Evolutionary conservation across 2,888 invertebrate genomes (phyloP), one percentile per base, ranked within the genome.

Genomic region (Trichacis sp.): DNA sequence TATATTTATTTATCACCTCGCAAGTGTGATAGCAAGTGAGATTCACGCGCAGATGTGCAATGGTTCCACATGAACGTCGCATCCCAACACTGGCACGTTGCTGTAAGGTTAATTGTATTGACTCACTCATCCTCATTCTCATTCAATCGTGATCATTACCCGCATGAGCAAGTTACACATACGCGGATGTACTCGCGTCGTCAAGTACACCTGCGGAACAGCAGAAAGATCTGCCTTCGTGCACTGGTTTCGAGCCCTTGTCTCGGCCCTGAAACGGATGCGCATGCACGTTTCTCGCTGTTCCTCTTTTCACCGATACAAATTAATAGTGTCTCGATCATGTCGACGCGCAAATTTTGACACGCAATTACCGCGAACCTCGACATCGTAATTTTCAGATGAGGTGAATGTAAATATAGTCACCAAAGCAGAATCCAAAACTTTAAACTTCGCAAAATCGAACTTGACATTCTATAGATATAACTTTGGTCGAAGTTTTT

Each of bases 91-190:
- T 45, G 19, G 45, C 38, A 17, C n/a, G n/a, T n/a, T n/a, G n/a
- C n/a, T n/a, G n/a, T n/a, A n/a, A 12, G 51, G 79, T 81, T 81
- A 80, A 81, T 81, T 80, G 81, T 80, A 78, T 78, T 78, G 77
- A 77, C 76, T 78, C 71, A 75, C 76, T 75, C 77, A 75, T 76
- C 77, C 81, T 81, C 78, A 80, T 81, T 81, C 78, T 76, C 80
- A 81, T 81, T 81, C 80, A 79, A 79, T 81, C 81, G 78, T 80
- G 80, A 81, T 80, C 81, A 79, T 80, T 79, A 79, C 75, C 14
- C 73, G 74, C 74, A 76, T 77, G 78, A n/a, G n/a, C 78, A 74
- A 77, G 72, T 76, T 72, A 72, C 72, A 70, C 70, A 73, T 70
- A 71, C 72, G 64, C 60, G 60, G 60, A 62, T 54, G 59, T 14